Evolutionary conservation across 2,888 invertebrate species (phyloP).

Genomic region (Panzeria rudis): DNA sequence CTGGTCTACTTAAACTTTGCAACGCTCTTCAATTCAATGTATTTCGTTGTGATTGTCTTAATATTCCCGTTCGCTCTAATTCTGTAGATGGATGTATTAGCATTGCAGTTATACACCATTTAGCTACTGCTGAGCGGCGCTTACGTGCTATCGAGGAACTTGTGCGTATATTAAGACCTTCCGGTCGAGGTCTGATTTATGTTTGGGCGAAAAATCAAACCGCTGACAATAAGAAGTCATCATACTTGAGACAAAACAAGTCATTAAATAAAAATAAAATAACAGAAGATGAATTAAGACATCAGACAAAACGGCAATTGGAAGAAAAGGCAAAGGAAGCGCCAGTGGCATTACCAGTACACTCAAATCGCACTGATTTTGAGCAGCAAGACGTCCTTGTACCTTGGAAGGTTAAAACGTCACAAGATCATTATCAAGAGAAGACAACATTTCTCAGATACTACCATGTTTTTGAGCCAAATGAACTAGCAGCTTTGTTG

Average conservation of each 20-base stretch:
- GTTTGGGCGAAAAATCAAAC: slow-evolving; percentile 98
- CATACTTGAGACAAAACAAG: slow-evolving; percentile 88
- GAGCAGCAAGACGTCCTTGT: slow-evolving; percentile 95
- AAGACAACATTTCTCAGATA: slow-evolving; percentile 89
- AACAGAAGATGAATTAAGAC: slow-evolving; percentile 81
- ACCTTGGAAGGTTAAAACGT: slow-evolving; percentile 91
- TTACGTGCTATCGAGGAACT: slow-evolving; percentile 90
- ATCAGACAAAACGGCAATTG: slow-evolving; percentile 75
- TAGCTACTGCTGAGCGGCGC: slow-evolving; percentile 92
- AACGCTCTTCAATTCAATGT: slow-evolving; percentile 86
- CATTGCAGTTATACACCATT: slow-evolving; percentile 98
- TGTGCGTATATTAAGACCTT: slow-evolving; percentile 88
- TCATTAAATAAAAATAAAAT: slow-evolving; percentile 83
- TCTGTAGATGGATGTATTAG: slow-evolving; percentile 93
- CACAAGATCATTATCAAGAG: slow-evolving; percentile 74
- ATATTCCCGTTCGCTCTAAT: slow-evolving; percentile 87
- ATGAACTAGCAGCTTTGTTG: slow-evolving; percentile 90
- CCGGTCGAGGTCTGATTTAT: slow-evolving; percentile 93
- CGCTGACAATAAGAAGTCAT: slow-evolving; percentile 86
- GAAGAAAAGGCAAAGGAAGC: slow-evolving; percentile 70
- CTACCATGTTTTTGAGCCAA: slow-evolving; percentile 96
- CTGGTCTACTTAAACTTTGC: slow-evolving; percentile 88
- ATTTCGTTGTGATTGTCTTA: slow-evolving; percentile 90
- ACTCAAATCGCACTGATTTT: slow-evolving; percentile 96
- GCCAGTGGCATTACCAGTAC: slow-evolving; percentile 87